Conservation (phyloP, 2,888 invertebrate genomes). For the Atrina japonica region DNA sequence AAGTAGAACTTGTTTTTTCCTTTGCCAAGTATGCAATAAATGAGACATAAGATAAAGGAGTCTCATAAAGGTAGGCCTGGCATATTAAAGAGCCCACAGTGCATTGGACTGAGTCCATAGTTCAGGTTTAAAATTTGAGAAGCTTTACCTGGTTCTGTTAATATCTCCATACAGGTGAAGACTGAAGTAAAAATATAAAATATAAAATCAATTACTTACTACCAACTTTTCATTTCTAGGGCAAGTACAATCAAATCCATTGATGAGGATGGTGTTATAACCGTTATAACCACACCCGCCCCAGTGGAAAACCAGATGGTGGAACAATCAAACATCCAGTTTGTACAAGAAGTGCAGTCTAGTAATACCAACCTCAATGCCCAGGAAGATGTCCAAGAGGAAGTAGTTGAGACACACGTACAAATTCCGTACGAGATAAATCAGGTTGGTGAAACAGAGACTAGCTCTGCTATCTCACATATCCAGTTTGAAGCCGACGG, state of each 20-base stretch:
- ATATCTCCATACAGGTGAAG: too few relatives aligned
- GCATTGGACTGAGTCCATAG: too few relatives aligned
- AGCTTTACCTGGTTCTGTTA: too few relatives aligned
- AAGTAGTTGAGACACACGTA: slow-evolving; percentile 34
- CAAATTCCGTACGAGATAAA: slow-evolving; percentile 27
- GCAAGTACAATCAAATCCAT: slow-evolving; percentile 15
- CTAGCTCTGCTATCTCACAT: slow-evolving; percentile 23
- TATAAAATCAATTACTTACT: too few relatives aligned
- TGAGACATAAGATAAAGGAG: too few relatives aligned
- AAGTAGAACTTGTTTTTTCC: too few relatives aligned
- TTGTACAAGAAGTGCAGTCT: slow-evolving; percentile 19
- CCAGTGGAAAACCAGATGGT: not conserved
- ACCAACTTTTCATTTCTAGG: not conserved
- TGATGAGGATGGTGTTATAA: slow-evolving; percentile 23
- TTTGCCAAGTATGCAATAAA: too few relatives aligned
- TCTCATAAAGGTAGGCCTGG: too few relatives aligned
- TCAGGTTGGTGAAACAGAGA: slow-evolving; percentile 12
- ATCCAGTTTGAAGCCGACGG: slow-evolving; percentile 35
- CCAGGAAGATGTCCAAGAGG: slow-evolving; percentile 16
- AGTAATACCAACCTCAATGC: slow-evolving; percentile 3
- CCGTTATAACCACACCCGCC: slow-evolving; percentile 18
- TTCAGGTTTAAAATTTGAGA: too few relatives aligned
- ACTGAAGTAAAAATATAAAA: too few relatives aligned
- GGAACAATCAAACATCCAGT: not conserved
- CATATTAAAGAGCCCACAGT: too few relatives aligned